These are phyloP conservation scores for Siniperca obscura DNA, from an alignment of 2,797 vertebrate species.

Conservation along the genomic window DNA sequence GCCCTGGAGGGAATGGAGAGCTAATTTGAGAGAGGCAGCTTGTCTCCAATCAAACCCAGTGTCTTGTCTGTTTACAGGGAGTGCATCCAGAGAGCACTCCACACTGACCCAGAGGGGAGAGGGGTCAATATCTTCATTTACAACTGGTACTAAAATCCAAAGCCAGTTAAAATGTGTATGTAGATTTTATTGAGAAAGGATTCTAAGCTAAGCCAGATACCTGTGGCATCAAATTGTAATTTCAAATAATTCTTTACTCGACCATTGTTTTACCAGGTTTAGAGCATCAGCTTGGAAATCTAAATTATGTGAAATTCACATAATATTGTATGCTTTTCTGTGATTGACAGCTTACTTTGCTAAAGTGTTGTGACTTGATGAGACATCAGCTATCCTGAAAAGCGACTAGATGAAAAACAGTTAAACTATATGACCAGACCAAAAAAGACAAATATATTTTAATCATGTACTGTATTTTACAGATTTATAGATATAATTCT, in stretches of 20 bases:
- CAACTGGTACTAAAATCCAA: conserved; percentile 9
- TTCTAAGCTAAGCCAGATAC: background rate
- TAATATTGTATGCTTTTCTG: background rate
- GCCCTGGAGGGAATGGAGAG: conserved; percentile 46
- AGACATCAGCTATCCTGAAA: background rate
- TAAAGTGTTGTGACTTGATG: background rate
- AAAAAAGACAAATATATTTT: background rate
- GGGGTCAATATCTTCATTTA: conserved; percentile 19
- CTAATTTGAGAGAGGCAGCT: conserved; percentile 57
- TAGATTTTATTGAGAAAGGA: background rate
- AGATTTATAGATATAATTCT: background rate
- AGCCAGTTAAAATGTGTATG: background rate
- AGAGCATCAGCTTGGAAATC: background rate
- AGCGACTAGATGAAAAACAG: background rate
- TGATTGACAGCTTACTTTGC: background rate
- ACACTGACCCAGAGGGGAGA: background rate
- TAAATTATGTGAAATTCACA: conserved; percentile 9
- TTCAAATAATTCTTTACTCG: conserved; percentile 4
- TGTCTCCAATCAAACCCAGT: conserved; percentile 43
- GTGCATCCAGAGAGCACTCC: conserved; percentile 26
- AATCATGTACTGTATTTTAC: background rate
- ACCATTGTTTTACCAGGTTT: background rate
- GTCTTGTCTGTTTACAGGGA: conserved; percentile 46
- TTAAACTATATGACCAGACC: background rate
- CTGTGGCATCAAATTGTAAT: background rate